Conservation (phyloP, 2,888 invertebrate genomes). For the Sarcophaga variegata region DNA sequence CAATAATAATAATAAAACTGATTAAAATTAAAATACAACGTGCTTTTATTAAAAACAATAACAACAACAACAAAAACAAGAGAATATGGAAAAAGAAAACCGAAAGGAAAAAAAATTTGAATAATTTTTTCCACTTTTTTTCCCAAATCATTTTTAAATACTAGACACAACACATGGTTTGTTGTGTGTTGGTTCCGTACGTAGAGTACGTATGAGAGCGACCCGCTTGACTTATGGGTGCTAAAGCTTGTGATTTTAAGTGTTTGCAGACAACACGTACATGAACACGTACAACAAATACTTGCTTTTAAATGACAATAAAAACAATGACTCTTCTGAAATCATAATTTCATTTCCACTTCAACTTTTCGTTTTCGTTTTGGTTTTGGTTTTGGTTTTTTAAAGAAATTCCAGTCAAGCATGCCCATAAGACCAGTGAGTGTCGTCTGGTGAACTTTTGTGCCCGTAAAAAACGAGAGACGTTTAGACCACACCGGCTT, state of each 20-base stretch:
- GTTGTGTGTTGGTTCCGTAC: neutral
- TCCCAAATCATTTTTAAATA: slow-evolving; percentile 11
- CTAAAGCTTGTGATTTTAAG: slow-evolving; percentile 67
- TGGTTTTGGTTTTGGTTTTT: neutral
- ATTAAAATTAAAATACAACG: neutral
- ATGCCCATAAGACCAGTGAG: neutral
- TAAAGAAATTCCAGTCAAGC: neutral
- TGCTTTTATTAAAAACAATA: too few species aligned
- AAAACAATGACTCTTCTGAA: slow-evolving; percentile 70
- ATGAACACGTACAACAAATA: slow-evolving; percentile 17
- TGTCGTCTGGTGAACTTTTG: slow-evolving; percentile 61
- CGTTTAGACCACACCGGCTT: slow-evolving; percentile 63
- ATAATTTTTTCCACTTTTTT: neutral
- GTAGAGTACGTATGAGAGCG: neutral
- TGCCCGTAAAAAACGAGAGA: slow-evolving; percentile 32
- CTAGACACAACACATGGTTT: neutral
- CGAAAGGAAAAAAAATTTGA: neutral
- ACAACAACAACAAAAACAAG: too few species aligned
- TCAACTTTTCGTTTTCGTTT: slow-evolving; percentile 30
- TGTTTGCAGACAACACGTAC: slow-evolving; percentile 70
- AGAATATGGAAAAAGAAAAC: too few species aligned
- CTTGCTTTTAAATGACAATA: slow-evolving; percentile 67
- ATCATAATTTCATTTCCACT: slow-evolving; percentile 63
- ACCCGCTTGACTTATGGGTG: slow-evolving; percentile 53
- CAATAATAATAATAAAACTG: slow-evolving; percentile 23